Percentiles rank a stretch among this genome's conserved stretches.
phyloP scores from a whole-genome alignment of 2,888 invertebrate species.

The Pomacea canaliculata region DNA sequence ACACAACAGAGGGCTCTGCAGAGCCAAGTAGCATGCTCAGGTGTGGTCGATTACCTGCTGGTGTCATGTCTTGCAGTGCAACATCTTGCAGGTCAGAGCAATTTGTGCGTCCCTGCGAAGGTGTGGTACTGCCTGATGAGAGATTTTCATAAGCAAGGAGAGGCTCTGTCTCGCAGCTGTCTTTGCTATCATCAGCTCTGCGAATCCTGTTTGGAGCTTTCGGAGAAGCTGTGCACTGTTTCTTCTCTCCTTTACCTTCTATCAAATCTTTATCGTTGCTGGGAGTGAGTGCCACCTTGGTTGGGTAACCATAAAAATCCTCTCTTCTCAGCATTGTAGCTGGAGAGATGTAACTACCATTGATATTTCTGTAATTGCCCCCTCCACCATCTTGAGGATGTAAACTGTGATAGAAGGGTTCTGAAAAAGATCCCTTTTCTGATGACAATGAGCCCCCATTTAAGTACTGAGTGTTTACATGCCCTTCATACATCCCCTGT shows the following conservation, averaged over 20 bases:
- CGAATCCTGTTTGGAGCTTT: no score
- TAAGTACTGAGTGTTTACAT: constrained; percentile 5
- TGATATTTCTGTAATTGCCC: not conserved
- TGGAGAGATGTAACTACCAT: not conserved
- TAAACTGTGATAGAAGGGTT: constrained; percentile 22
- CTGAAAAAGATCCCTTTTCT: not conserved
- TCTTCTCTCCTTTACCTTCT: not conserved
- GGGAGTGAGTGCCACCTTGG: constrained; percentile 1
- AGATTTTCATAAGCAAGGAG: constrained; percentile 7
- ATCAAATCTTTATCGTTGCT: not conserved
- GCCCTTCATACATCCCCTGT: constrained; percentile 1
- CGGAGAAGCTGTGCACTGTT: not conserved
- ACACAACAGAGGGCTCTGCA: not conserved
- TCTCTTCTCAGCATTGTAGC: constrained; percentile 1
- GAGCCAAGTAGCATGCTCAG: constrained; percentile 28
- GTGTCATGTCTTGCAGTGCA: not conserved
- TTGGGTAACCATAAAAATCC: constrained; percentile 13
- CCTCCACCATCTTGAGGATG: not conserved
- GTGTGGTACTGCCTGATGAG: constrained; percentile 8
- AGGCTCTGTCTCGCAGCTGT: constrained; percentile 18
- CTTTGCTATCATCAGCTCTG: not conserved
- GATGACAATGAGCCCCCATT: constrained; percentile 3
- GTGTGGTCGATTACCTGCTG: constrained; percentile 28
- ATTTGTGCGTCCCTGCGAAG: not conserved
- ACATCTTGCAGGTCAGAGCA: not conserved